Base-by-base conservation (phyloP, 2,113 vertebrate species). In the Donacobius atricapilla region DNA sequence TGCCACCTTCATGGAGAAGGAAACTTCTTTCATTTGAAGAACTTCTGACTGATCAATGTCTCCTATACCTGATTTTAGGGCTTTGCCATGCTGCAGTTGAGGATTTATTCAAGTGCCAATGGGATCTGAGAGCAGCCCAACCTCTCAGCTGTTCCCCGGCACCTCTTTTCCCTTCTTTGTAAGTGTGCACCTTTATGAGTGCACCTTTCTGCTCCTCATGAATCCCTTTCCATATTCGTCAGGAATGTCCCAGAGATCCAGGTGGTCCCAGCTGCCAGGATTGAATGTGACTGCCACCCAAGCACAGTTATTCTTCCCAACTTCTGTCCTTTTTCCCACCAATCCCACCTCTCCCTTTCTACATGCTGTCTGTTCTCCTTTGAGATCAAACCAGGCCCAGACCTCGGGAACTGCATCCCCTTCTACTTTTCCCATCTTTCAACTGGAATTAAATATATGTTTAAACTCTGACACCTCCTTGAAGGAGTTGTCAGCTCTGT, bases 41-140 rank as follows among this genome's bases (percentile, higher is more conserved):
- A 40, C 42, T 79, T 20, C 30, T 21, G 35, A 51, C 18, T 22
- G 37, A 83, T 9, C 33, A 13, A 20, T 0, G 0, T 2, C 24
- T 70, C 51, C 44, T 8, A 3, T 9, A 28, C 27, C 45, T n/a
- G 33, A 40, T 47, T 69, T 13, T 23, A 28, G 30, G 45, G 37
- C 70, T 65, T 68, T 33, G 9, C 48, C 2, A 3, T 14, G 10
- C 28, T 8, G 30, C 25, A 7, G 8, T 2, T 31, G 27, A 70
- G 56, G 61, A 51, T 70, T 80, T 58, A 69, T 21, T 48, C 40
- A 47, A 71, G n/a, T 20, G 27, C 23, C 0, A 0, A 23, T 8
- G 18, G 45, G 37, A 79, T 30, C n/a, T 2, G 22, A 85, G 35
- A 47, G 51, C 17, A 60, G 15, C 17, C 33, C 3, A 22, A 37